Conservation (phyloP, 92 coral and sea anemone genomes). For the Chrysogorgia sp. region DNA sequence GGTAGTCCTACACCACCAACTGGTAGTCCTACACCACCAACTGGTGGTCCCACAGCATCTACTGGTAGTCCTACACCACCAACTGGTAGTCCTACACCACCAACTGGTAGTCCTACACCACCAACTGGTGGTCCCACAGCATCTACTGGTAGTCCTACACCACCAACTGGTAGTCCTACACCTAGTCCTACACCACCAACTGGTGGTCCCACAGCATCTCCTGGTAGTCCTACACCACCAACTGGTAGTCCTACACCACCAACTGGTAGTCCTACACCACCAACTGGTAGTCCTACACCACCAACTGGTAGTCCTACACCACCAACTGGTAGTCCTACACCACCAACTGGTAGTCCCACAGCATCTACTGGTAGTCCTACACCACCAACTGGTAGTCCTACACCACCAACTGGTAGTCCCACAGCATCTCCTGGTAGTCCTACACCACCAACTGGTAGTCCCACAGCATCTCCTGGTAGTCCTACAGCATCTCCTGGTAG, state of each 20-base stretch:
- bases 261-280: constrained; percentile 17
- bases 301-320: constrained; percentile 20
- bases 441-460: constrained; percentile 68
- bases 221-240: background rate
- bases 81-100: background rate
- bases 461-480: background rate
- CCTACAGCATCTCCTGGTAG: constrained; percentile 15
- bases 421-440: constrained; percentile 74
- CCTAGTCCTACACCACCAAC: too few species aligned
- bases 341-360: background rate
- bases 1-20: constrained; percentile 41
- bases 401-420: constrained; percentile 52
- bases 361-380: background rate
- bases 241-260: constrained; percentile 35
- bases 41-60: background rate
- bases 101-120: too few species aligned
- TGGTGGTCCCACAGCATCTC: constrained; percentile 15
- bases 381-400: background rate
- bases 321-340: constrained; percentile 1
- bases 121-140: background rate
- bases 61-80: constrained; percentile 5
- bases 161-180: background rate
- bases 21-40: background rate
- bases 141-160: background rate
- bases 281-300: constrained; percentile 22